These are phyloP conservation scores for Habropoda laboriosa DNA, from an alignment of 1,140 invertebrate species.

Conservation along the genomic window DNA sequence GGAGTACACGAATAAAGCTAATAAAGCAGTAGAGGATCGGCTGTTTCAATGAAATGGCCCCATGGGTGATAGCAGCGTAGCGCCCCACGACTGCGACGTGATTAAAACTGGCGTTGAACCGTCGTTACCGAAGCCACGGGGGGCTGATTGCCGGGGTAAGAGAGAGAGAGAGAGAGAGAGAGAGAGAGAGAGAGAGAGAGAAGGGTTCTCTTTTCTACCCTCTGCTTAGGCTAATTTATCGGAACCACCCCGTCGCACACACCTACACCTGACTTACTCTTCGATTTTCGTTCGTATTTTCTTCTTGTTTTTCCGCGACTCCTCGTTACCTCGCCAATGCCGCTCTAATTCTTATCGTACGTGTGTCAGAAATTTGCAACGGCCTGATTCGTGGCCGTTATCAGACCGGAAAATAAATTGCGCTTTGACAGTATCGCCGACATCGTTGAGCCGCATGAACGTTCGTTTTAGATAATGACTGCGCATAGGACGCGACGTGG, in stretches of 20 bases:
- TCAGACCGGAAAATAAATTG: slow-evolving; percentile 33
- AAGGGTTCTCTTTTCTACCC: slow-evolving; percentile 59
- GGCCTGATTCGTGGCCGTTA: slow-evolving; percentile 6
- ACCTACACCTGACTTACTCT: slow-evolving; percentile 38
- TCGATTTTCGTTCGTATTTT: neutral
- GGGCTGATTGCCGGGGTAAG: slow-evolving; percentile 79
- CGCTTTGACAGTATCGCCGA: slow-evolving; percentile 47
- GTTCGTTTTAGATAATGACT: slow-evolving; percentile 26
- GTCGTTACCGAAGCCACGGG: slow-evolving; percentile 73
- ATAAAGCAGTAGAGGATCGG: slow-evolving; percentile 62
- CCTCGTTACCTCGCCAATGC: neutral
- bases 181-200: no score
- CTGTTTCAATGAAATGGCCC: slow-evolving; percentile 73
- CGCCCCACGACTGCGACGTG: slow-evolving; percentile 65
- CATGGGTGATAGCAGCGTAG: slow-evolving; percentile 63
- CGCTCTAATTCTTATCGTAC: slow-evolving; percentile 15
- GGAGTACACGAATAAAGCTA: slow-evolving; percentile 45
- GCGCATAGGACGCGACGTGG: neutral
- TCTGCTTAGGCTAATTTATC: slow-evolving; percentile 78
- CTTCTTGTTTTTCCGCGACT: no score
- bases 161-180: no score
- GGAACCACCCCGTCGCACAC: slow-evolving; percentile 73
- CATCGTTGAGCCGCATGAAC: slow-evolving; percentile 9
- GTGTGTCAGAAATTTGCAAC: slow-evolving; percentile 14
- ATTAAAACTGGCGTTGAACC: slow-evolving; percentile 78